These are phyloP conservation scores for Syngnathus typhle DNA, from an alignment of 2,113 vertebrate species.

Conservation along the genomic window DNA sequence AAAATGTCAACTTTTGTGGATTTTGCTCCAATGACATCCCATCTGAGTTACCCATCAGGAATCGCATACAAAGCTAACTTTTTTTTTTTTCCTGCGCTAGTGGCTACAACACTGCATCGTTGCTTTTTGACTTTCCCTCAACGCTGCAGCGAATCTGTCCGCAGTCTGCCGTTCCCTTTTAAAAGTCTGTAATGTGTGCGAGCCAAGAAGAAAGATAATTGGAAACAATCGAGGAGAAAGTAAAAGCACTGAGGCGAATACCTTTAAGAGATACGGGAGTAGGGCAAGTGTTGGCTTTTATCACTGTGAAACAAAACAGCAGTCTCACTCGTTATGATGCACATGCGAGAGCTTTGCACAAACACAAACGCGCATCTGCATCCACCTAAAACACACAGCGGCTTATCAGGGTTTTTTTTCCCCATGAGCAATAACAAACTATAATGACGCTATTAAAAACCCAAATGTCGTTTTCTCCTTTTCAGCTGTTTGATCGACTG, in stretches of 20 bases:
- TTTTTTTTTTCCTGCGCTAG: background rate
- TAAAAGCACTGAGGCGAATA: conserved; percentile 3
- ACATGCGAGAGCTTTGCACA: background rate
- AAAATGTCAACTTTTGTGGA: no score
- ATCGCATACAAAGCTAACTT: no score
- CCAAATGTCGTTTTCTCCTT: background rate
- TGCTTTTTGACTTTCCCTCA: background rate
- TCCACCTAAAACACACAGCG: background rate
- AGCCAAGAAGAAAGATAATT: conserved; percentile 2
- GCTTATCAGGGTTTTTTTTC: background rate
- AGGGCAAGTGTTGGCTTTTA: conserved; percentile 2
- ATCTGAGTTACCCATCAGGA: no score
- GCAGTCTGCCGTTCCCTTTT: background rate
- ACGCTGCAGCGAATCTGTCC: background rate
- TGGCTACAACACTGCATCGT: background rate
- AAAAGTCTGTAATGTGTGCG: conserved; percentile 8
- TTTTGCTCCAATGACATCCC: background rate
- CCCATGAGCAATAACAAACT: background rate
- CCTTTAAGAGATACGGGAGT: conserved; percentile 1
- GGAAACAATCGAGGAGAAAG: conserved; percentile 5
- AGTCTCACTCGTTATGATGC: conserved; percentile 1
- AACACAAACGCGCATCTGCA: background rate
- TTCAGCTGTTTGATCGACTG: background rate
- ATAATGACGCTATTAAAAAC: background rate
- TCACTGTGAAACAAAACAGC: conserved; percentile 8